Conservation (phyloP, 1,140 invertebrate genomes). For the Trissolcus basalis region DNA sequence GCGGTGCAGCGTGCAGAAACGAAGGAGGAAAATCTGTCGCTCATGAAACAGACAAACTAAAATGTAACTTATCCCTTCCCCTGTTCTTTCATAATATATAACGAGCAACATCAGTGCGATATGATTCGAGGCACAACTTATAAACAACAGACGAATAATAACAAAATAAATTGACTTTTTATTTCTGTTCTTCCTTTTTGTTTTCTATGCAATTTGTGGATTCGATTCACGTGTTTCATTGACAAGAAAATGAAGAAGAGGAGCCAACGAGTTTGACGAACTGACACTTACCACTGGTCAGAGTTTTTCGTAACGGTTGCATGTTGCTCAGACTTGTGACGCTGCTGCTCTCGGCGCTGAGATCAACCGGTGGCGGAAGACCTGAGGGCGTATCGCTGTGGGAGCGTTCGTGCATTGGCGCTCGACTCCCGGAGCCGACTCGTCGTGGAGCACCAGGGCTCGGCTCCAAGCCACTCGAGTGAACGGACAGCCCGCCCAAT, state of each 20-base stretch:
- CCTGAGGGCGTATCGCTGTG: conserved; percentile 90
- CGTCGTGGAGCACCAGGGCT: conserved; percentile 82
- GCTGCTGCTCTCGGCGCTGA: conserved; percentile 95
- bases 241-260: conserved; percentile 32
- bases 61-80: conserved; percentile 17
- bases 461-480: conserved; percentile 76
- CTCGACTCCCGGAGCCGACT: conserved; percentile 79
- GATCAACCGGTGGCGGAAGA: conserved; percentile 89
- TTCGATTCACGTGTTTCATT: conserved; percentile 22
- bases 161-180: conserved; percentile 11
- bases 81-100: conserved; percentile 57
- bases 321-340: conserved; percentile 94
- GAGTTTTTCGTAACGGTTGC: conserved; percentile 87
- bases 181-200: not conserved
- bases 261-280: conserved; percentile 9
- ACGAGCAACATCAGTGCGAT: conserved; percentile 70
- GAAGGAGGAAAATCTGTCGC: conserved; percentile 66
- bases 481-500: conserved; percentile 73
- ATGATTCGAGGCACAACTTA: conserved; percentile 37
- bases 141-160: not conserved
- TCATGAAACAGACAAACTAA: conserved; percentile 57
- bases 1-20: conserved; percentile 75
- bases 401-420: conserved; percentile 87
- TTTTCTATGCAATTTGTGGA: conserved; percentile 3
- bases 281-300: conserved; percentile 84